A percentile compares a stretch with the other conserved stretches of the same genome.
phyloP scores from a whole-genome alignment of 2,797 vertebrate genomes.

The Neoniphon sammara region DNA sequence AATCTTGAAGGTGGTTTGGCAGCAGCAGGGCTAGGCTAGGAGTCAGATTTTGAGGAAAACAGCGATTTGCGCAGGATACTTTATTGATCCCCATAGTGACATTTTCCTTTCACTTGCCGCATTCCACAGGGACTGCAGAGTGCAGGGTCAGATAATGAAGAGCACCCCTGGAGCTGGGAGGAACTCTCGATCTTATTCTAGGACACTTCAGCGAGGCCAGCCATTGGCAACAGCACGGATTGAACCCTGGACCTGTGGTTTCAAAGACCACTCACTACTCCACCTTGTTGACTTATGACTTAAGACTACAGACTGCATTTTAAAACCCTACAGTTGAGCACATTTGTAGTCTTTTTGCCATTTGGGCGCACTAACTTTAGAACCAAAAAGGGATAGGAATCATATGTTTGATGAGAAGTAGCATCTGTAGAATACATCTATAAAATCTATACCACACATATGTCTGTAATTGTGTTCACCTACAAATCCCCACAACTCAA shows the following conservation, averaged over 20 bases:
- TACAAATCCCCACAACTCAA: no score
- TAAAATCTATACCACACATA: not conserved
- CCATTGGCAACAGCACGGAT: slow-evolving; percentile 48
- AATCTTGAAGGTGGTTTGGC: slow-evolving; percentile 50
- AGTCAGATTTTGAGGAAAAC: slow-evolving; percentile 61
- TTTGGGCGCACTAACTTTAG: slow-evolving; percentile 14
- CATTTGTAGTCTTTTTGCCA: slow-evolving; percentile 20
- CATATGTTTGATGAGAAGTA: not conserved
- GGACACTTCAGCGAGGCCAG: slow-evolving; percentile 47
- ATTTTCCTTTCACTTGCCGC: slow-evolving; percentile 63
- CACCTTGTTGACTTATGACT: slow-evolving; percentile 36
- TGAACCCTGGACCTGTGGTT: slow-evolving; percentile 37
- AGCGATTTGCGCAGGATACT: slow-evolving; percentile 64
- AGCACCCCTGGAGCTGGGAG: slow-evolving; percentile 42
- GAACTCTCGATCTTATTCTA: slow-evolving; percentile 51
- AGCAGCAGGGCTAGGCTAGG: slow-evolving; percentile 40
- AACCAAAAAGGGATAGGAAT: not conserved
- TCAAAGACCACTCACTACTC: slow-evolving; percentile 43
- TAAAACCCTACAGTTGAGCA: slow-evolving; percentile 12
- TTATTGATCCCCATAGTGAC: slow-evolving; percentile 68
- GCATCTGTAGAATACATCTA: no score
- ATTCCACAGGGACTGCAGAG: slow-evolving; percentile 35
- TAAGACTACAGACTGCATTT: slow-evolving; percentile 18
- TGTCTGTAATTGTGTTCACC: not conserved
- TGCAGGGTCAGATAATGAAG: slow-evolving; percentile 56